Percentiles rank a stretch among this genome's conserved stretches.
phyloP scores from a whole-genome alignment of 2,888 invertebrate genomes.

The Sarcophaga subvicina region DNA sequence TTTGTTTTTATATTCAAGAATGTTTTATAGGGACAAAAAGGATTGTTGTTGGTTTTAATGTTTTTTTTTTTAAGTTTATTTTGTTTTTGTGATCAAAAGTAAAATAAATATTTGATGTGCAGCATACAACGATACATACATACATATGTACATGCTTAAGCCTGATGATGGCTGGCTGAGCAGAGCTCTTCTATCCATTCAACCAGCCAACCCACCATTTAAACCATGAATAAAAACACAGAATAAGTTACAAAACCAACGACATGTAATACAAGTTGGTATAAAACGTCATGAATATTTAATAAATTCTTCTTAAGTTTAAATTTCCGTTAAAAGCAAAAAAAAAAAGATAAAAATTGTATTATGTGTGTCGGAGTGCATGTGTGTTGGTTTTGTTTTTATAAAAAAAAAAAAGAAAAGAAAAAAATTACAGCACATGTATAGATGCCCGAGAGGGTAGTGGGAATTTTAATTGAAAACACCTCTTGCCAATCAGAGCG shows the following conservation, averaged over 20 bases:
- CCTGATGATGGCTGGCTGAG: constrained; percentile 20
- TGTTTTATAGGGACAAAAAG: constrained; percentile 48
- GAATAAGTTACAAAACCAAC: not conserved
- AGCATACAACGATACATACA: not conserved
- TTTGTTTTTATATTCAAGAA: not conserved
- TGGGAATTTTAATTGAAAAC: constrained; percentile 20
- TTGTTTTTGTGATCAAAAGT: constrained; percentile 45
- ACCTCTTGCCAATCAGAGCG: constrained; percentile 42
- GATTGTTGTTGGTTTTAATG: constrained; percentile 36
- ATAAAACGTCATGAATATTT: constrained; percentile 64
- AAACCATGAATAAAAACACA: constrained; percentile 20
- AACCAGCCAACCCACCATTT: not conserved
- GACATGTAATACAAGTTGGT: constrained; percentile 32
- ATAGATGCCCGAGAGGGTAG: constrained; percentile 3
- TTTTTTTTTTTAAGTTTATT: constrained; percentile 16
- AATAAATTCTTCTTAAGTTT: constrained; percentile 56
- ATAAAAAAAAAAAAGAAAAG: no score
- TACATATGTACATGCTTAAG: constrained; percentile 18
- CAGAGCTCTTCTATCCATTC: constrained; percentile 11
- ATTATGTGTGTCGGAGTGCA: not conserved
- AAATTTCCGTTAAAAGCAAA: constrained; percentile 45
- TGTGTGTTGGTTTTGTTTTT: constrained; percentile 9
- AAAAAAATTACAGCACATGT: not conserved
- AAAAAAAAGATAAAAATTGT: not conserved
- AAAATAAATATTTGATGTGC: constrained; percentile 66